A percentile compares a stretch with the other conserved stretches of the same genome.
phyloP scores from a whole-genome alignment of 2,113 vertebrate genomes.

The Prionailurus bengalensis region DNA sequence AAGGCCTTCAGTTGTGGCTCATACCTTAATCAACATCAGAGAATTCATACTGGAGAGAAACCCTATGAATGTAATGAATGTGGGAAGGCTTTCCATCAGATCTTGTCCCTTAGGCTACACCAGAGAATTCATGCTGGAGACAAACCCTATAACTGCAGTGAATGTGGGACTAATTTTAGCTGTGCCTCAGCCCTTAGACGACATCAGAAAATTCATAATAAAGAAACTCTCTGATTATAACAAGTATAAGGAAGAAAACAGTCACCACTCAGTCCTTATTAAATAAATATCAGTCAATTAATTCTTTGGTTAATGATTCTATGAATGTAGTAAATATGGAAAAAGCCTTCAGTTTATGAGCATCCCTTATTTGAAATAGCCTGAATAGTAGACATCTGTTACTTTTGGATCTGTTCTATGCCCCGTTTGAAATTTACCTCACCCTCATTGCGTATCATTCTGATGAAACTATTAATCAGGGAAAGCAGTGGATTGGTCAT shows the following conservation, averaged over 20 bases:
- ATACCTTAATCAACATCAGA: conserved; percentile 80
- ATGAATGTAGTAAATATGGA: conserved; percentile 6
- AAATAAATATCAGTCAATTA: conserved; percentile 46
- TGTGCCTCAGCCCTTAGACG: conserved; percentile 65
- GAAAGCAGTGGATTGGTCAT: background rate
- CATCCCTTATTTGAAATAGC: conserved; percentile 46
- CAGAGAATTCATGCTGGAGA: conserved; percentile 79
- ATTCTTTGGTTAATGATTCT: conserved; percentile 52
- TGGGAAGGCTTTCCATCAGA: conserved; percentile 82
- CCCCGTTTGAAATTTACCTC: background rate
- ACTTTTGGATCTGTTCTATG: background rate
- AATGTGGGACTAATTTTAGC: conserved; percentile 75
- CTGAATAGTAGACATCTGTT: background rate
- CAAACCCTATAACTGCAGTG: conserved; percentile 65
- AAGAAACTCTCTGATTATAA: conserved; percentile 64
- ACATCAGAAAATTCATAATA: conserved; percentile 72
- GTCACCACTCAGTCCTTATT: conserved; percentile 37
- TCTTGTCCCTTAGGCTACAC: conserved; percentile 81
- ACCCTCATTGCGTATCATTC: background rate
- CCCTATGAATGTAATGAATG: conserved; percentile 79
- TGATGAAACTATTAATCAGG: conserved; percentile 11
- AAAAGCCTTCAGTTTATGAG: conserved; percentile 5
- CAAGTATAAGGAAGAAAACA: conserved; percentile 41
- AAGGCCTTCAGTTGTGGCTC: conserved; percentile 77
- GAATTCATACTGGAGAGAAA: conserved; percentile 83